Evolutionary conservation across 2,113 vertebrate genomes (phyloP).

Genomic region (Nesogale talazaci): DNA sequence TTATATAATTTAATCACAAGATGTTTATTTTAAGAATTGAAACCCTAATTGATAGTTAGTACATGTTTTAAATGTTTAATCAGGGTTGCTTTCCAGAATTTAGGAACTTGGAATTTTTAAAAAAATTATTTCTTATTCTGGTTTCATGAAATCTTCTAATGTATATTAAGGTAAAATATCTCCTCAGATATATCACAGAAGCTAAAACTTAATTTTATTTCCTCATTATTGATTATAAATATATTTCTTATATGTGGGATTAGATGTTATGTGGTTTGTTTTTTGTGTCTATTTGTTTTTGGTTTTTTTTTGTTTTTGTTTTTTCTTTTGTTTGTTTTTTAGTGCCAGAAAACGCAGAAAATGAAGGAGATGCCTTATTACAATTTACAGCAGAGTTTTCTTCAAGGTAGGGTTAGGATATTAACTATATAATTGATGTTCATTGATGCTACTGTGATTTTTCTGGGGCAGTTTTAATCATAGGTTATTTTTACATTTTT

Average conservation of each 20-base stretch:
- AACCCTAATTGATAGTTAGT: constrained; percentile 47
- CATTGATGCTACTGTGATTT: constrained; percentile 66
- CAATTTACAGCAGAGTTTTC: constrained; percentile 99
- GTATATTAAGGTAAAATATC: constrained; percentile 66
- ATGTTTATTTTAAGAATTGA: constrained; percentile 54
- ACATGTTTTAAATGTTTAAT: constrained; percentile 30
- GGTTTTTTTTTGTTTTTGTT: constrained; percentile 74
- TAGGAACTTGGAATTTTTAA: constrained; percentile 40
- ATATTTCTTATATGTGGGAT: constrained; percentile 77
- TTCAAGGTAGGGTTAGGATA: constrained; percentile 91
- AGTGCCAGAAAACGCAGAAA: constrained; percentile 99
- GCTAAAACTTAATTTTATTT: constrained; percentile 76
- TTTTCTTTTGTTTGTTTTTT: constrained; percentile 80
- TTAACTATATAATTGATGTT: constrained; percentile 67
- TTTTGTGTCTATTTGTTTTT: constrained; percentile 83
- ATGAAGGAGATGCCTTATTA: constrained; percentile 99
- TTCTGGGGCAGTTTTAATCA: constrained; percentile 61
- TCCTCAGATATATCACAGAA: constrained; percentile 74
- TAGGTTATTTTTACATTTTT: constrained; percentile 47
- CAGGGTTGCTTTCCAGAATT: constrained; percentile 47
- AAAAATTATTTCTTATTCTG: constrained; percentile 59
- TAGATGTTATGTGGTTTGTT: constrained; percentile 82
- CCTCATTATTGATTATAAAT: constrained; percentile 74
- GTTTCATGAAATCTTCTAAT: constrained; percentile 65
- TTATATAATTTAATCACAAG: constrained; percentile 57